Evolutionary conservation across 2,113 vertebrate genomes (phyloP).

Genomic region (Taxidea taxus): DNA sequence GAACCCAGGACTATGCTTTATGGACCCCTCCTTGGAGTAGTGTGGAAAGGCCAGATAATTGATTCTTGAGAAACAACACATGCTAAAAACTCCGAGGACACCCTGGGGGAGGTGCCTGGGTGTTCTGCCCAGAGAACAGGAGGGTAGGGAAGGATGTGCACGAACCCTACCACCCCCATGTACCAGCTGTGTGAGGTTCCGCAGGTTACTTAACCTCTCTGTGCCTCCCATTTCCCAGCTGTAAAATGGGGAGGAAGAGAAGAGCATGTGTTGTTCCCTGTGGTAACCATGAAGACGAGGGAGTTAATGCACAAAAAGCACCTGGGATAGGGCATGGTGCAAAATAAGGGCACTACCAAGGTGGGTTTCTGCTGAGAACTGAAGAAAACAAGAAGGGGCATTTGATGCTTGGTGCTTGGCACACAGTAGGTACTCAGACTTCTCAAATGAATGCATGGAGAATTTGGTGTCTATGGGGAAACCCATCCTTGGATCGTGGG

Average conservation of each 20-base stretch:
- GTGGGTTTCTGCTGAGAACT: neutral
- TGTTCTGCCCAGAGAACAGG: neutral
- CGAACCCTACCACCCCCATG: neutral
- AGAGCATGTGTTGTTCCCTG: neutral
- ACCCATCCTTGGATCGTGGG: neutral
- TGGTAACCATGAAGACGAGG: neutral
- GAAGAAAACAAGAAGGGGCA: neutral
- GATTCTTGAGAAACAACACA: neutral
- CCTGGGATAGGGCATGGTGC: neutral
- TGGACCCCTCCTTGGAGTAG: neutral
- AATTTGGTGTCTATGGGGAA: neutral
- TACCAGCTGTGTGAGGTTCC: neutral
- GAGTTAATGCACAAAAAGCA: accelerated
- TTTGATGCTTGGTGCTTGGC: neutral
- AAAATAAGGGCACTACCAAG: too few relatives aligned
- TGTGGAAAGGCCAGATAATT: neutral
- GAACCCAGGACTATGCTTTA: neutral
- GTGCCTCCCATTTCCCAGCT: neutral
- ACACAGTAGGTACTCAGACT: neutral
- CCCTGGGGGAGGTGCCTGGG: neutral
- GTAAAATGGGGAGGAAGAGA: neutral
- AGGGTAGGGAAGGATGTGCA: neutral
- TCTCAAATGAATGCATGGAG: neutral
- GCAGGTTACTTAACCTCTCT: neutral
- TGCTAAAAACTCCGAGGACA: neutral